Evolutionary conservation across 1,140 invertebrate species (phyloP).

Genomic region (Anthonomus grandis): DNA sequence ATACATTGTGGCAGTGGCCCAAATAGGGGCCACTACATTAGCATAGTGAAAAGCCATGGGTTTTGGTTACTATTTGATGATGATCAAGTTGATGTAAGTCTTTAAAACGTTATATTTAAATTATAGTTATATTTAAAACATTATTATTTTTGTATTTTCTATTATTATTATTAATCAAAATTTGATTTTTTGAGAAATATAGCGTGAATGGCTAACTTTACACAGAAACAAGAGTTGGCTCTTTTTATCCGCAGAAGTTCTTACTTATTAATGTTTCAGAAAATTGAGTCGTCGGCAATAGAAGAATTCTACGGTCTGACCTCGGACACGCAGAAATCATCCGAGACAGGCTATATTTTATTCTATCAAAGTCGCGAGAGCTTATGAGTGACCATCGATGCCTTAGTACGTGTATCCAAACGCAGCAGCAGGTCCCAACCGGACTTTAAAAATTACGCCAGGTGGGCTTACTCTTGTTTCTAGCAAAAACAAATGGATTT

Average conservation of each 20-base stretch:
- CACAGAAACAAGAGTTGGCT: too few relatives aligned
- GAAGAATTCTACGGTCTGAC: constrained; percentile 99
- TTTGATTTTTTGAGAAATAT: too few relatives aligned
- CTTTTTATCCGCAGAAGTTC: too few relatives aligned
- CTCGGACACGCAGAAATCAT: constrained; percentile 97
- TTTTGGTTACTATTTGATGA: constrained; percentile 99
- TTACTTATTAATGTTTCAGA: constrained; percentile 57
- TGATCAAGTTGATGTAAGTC: constrained; percentile 97
- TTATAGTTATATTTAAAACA: too few relatives aligned
- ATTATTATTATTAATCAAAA: too few relatives aligned
- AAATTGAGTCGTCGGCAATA: constrained; percentile 97
- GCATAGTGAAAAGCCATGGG: constrained; percentile 98
- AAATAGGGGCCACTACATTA: constrained; percentile 99
- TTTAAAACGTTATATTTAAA: too few relatives aligned
- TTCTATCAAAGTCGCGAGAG: constrained; percentile 97
- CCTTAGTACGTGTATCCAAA: constrained; percentile 26
- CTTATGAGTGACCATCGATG: constrained; percentile 44
- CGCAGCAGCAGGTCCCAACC: not conserved
- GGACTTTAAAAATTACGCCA: not conserved
- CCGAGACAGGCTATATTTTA: constrained; percentile 98
- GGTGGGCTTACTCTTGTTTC: not conserved
- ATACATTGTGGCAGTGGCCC: constrained; percentile 99
- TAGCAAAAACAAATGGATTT: constrained; percentile 1
- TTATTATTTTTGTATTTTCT: too few relatives aligned
- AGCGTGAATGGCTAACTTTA: too few relatives aligned